Conservation (phyloP, 1,140 invertebrate genomes). For the Penaeus japonicus region DNA sequence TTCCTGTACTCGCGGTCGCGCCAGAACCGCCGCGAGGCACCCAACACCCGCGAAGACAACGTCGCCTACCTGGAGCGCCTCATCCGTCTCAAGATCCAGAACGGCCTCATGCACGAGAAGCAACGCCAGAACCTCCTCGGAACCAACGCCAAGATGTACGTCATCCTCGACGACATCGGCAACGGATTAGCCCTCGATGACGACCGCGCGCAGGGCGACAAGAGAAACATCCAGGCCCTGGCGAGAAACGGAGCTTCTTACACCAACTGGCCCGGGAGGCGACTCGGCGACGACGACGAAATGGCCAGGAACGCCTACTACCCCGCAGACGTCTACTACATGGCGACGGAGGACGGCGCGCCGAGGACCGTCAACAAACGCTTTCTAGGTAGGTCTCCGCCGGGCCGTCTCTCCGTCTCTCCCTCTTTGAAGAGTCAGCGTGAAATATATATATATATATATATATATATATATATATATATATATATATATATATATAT, state of each 20-base stretch:
- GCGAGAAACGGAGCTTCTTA: not conserved
- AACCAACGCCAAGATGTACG: not conserved
- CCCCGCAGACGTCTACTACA: not conserved
- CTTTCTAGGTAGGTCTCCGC: conserved; percentile 25
- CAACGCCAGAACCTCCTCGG: conserved; percentile 21
- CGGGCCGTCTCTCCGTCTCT: not conserved
- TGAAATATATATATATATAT: not conserved
- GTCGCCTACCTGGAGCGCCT: conserved; percentile 25
- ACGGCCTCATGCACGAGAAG: conserved; percentile 17
- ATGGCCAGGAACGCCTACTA: not conserved
- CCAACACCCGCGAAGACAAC: conserved; percentile 10
- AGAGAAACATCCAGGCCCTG: conserved; percentile 2
- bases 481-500: no score
- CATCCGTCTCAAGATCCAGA: conserved; percentile 11
- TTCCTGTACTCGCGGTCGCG: conserved; percentile 30
- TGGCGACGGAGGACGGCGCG: not conserved
- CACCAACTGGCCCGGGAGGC: not conserved
- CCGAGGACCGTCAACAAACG: not conserved
- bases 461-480: not conserved
- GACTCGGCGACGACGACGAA: not conserved
- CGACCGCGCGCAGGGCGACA: not conserved
- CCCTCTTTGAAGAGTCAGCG: not conserved
- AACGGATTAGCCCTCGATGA: not conserved
- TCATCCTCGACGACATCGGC: conserved; percentile 6
- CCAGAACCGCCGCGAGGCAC: conserved; percentile 45